Percentiles rank a stretch among this genome's conserved stretches.
These are phyloP conservation scores for Meloidogyne chitwoodi DNA, from an alignment of 1,140 invertebrate genomes.

Conservation along the genomic window DNA sequence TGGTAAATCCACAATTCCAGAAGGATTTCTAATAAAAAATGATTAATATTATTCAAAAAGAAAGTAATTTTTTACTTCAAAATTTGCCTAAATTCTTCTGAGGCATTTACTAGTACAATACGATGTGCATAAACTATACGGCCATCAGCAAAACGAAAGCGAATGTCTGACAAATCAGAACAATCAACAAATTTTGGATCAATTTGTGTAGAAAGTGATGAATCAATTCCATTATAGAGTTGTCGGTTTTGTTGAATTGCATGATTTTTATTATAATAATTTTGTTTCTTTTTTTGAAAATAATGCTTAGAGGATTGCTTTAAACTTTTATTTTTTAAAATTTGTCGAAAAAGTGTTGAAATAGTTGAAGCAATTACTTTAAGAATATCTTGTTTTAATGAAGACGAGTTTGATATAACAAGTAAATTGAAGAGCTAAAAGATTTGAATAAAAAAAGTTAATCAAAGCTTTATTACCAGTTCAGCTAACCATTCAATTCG, in stretches of 20 bases:
- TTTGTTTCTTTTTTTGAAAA: too few relatives aligned
- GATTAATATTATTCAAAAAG: neutral
- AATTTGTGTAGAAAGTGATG: neutral
- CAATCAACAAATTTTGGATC: constrained; percentile 29
- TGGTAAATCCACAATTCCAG: neutral
- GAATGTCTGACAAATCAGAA: constrained; percentile 27
- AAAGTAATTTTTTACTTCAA: constrained; percentile 8
- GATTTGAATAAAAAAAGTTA: too few relatives aligned
- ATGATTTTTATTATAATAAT: too few relatives aligned
- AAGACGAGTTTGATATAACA: too few relatives aligned
- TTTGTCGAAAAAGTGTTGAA: too few relatives aligned
- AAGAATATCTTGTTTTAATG: too few relatives aligned
- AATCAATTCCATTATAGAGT: neutral
- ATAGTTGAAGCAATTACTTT: too few relatives aligned
- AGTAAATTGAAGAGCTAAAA: too few relatives aligned
- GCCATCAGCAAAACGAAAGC: constrained; percentile 10
- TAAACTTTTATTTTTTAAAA: too few relatives aligned
- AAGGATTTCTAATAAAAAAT: neutral
- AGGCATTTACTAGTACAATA: constrained; percentile 30
- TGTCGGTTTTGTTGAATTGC: too few relatives aligned
- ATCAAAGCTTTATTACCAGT: too few relatives aligned
- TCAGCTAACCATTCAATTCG: neutral
- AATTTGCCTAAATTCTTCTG: constrained; percentile 16
- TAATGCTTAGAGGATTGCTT: too few relatives aligned
- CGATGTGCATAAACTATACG: constrained; percentile 26